Percentiles rank a stretch among this genome's conserved stretches.
These are phyloP conservation scores for Tetragonula clypearis DNA, from an alignment of 1,140 invertebrate genomes.

Conservation along the genomic window DNA sequence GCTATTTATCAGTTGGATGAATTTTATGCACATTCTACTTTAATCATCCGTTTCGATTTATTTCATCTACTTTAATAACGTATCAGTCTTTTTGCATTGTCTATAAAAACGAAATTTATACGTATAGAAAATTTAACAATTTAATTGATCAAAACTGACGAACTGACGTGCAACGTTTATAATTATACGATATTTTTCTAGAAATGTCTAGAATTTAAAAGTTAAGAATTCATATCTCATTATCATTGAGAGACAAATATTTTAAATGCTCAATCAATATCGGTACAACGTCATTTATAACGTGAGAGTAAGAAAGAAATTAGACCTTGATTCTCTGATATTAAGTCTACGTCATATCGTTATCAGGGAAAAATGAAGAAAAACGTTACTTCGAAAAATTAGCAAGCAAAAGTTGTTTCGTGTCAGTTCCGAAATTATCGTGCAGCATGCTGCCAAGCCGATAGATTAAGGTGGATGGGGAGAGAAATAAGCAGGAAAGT, in stretches of 20 bases:
- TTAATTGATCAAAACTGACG: neutral
- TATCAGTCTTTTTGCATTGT: neutral
- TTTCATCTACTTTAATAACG: neutral
- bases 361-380: neutral
- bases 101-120: neutral
- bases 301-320: neutral
- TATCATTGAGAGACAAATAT: neutral
- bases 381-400: neutral
- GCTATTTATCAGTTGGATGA: too few species aligned
- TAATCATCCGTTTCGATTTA: too few species aligned
- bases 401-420: neutral
- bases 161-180: neutral
- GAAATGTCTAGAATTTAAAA: too few species aligned
- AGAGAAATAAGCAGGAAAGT: constrained; percentile 13
- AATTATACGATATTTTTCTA: neutral
- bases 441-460: constrained; percentile 29
- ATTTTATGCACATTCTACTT: too few species aligned
- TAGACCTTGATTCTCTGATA: neutral
- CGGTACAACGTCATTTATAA: too few species aligned
- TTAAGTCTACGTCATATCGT: neutral
- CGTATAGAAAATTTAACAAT: neutral
- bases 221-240: neutral
- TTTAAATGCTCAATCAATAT: too few species aligned
- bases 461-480: constrained; percentile 48
- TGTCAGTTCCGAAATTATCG: constrained; percentile 28